Conservation (phyloP, 2,113 vertebrate species). For the Mormoops blainvillei region DNA sequence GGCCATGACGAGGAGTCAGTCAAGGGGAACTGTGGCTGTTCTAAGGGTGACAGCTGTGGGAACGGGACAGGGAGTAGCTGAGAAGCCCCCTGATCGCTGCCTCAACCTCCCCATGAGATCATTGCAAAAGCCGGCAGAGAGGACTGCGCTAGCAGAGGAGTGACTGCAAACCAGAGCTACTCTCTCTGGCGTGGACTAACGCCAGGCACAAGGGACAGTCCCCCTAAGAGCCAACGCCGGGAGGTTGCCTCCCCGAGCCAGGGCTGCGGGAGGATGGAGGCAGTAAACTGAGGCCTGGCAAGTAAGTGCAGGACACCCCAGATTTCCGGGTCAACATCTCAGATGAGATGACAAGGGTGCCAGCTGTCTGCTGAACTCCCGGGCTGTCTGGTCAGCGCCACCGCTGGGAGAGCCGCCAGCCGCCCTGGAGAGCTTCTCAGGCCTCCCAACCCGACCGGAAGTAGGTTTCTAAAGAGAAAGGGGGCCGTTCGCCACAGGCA, state of each 20-base stretch:
- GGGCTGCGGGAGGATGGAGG: not conserved
- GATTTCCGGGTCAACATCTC: not conserved
- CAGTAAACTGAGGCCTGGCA: not conserved
- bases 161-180: not conserved
- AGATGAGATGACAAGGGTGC: rapidly evolving
- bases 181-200: not conserved
- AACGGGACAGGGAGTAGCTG: not conserved
- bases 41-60: not conserved
- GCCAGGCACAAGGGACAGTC: not conserved
- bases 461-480: not conserved
- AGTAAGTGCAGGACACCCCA: not conserved
- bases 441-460: not conserved
- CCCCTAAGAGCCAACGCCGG: not conserved
- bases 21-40: not conserved
- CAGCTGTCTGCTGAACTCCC: not conserved
- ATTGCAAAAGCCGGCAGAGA: not conserved
- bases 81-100: not conserved
- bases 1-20: not conserved
- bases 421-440: no score
- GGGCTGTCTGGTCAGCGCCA: not conserved
- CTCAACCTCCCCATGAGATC: not conserved
- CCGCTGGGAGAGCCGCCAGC: not conserved
- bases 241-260: not conserved
- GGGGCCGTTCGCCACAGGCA: no score
- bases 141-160: not conserved